A percentile compares a stretch with the other conserved stretches of the same genome.
phyloP scores from a whole-genome alignment of 2,797 vertebrate species.

The Cyprinodon diabolis region DNA sequence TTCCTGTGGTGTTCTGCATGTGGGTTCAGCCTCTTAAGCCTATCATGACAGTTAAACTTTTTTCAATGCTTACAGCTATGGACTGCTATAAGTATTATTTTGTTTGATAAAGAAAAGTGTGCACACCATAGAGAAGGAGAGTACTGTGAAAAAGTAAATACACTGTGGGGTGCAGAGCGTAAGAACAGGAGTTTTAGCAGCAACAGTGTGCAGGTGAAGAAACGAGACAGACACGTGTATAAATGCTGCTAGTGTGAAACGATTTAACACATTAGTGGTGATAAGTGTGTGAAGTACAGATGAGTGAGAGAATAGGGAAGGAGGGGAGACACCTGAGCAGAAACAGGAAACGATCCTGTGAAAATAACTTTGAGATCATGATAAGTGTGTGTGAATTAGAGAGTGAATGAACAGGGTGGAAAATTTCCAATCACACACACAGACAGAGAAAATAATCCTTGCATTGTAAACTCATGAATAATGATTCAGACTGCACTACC shows the following conservation, averaged over 20 bases:
- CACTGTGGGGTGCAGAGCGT: neutral
- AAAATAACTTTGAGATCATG: conserved; percentile 25
- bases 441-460: conserved; percentile 12
- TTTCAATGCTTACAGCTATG: neutral
- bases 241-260: conserved; percentile 20
- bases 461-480: conserved; percentile 43
- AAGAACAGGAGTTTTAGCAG: conserved; percentile 24
- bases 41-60: too few species aligned
- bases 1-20: too few species aligned
- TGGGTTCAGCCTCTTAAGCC: too few species aligned
- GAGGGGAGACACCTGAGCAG: conserved; percentile 37
- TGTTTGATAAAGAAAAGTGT: neutral
- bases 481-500: conserved; percentile 11
- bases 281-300: conserved; percentile 56
- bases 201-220: conserved; percentile 16
- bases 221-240: neutral
- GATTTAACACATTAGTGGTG: conserved; percentile 50
- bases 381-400: conserved; percentile 31
- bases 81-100: neutral
- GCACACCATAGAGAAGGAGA: neutral
- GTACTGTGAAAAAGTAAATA: conserved; percentile 8
- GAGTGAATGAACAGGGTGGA: neutral
- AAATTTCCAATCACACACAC: conserved; percentile 15
- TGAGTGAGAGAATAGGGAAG: conserved; percentile 30
- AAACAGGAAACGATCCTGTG: conserved; percentile 37